phyloP scores from a whole-genome alignment of 2,888 invertebrate species.

The Ophonus ardosiacus region DNA sequence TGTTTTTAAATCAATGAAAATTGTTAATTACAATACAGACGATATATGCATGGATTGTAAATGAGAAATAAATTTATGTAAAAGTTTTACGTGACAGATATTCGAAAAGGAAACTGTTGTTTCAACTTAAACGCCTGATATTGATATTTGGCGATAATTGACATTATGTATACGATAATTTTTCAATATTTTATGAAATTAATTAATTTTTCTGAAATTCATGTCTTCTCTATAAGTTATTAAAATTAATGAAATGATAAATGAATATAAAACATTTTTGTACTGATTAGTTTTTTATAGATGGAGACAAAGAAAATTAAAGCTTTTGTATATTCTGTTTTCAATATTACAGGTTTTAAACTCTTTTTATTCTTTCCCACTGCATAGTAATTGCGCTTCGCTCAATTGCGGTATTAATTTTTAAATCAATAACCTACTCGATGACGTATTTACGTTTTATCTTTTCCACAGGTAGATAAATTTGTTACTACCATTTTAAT shows the following conservation, averaged over 20 bases:
- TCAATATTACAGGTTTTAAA: neutral
- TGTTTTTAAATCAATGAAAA: no score
- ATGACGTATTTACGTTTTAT: neutral
- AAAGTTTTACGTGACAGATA: no score
- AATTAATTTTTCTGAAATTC: no score
- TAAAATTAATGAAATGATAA: neutral
- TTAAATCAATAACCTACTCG: neutral
- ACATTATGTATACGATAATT: no score
- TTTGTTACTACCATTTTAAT: neutral
- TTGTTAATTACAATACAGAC: no score
- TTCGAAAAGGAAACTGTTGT: no score
- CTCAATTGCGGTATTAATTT: neutral
- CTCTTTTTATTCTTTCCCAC: neutral
- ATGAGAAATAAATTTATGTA: no score
- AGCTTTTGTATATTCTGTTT: neutral
- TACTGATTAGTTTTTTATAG: neutral
- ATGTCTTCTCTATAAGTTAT: neutral
- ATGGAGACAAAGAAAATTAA: neutral
- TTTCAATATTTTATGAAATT: no score
- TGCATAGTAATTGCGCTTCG: neutral
- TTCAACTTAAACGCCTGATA: no score
- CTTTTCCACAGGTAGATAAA: neutral
- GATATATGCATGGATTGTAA: no score
- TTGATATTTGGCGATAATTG: no score
- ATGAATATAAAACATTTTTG: neutral